Evolutionary conservation across 1,140 invertebrate species (phyloP), one percentile per base, ranked within the genome.

Genomic region (Caerostris extrusa): DNA sequence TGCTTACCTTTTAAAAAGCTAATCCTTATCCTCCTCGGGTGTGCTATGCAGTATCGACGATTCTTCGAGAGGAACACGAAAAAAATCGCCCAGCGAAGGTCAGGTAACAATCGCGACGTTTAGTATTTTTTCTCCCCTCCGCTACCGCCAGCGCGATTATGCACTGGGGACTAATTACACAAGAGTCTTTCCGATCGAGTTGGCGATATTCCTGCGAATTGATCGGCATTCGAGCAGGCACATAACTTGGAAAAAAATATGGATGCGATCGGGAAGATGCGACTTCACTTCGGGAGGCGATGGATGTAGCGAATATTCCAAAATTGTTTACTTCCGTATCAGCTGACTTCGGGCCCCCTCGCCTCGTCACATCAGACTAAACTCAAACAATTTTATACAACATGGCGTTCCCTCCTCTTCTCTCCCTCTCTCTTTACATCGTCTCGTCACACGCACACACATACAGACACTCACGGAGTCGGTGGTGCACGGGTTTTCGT

Each of bases 361-460:
- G 53, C 87, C 87, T 90, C 89, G 89, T 94, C 94, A 94, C 90
- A 91, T 91, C 94, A 91, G 94, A 91, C 94, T 87, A 77, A 94
- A 82, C 90, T 91, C 94, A 94, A 94, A 94, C 94, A 94, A 94
- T 94, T 94, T 94, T 94, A 86, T 85, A 94, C 94, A 94, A 94
- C 94, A 94, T 94, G 94, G 94, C 94, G 94, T 94, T 91, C 94
- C 83, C 90, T 90, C 83, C 83, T 91, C 83, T 61, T 94, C 90
- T 81, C 94, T 82, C 85, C 60, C 90, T 82, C 81, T 92, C 92
- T 89, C 85, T 93, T 87, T 87, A 88, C 85, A 77, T 93, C 92
- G 92, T 93, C 92, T 93, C 92, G 92, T 93, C 92, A 93, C 92
- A 93, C 91, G 83, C 91, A 87, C 91, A 93, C 83, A 93, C 91